Conservation (phyloP, 2,888 invertebrate species). For the Erebia epiphron region DNA sequence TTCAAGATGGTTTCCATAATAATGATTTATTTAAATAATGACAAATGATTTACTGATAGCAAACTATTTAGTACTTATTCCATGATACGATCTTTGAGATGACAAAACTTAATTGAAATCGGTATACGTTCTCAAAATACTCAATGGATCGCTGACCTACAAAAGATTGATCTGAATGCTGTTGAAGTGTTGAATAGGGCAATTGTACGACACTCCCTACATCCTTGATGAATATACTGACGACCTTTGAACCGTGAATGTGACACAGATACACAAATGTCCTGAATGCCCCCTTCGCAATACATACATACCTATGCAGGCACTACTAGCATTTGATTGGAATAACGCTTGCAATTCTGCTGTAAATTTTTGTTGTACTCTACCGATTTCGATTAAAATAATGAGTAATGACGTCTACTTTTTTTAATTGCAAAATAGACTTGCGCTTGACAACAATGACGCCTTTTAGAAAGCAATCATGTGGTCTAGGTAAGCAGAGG, state of each 20-base stretch:
- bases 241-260: slow-evolving; percentile 37
- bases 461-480: too few species aligned
- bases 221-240: slow-evolving; percentile 38
- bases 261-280: slow-evolving; percentile 26
- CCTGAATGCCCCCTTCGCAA: slow-evolving; percentile 3
- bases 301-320: neutral
- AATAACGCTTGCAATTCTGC: too few species aligned
- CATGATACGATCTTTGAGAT: neutral
- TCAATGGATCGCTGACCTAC: slow-evolving; percentile 1
- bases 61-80: too few species aligned
- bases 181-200: neutral
- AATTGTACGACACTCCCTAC: slow-evolving; percentile 26
- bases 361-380: too few species aligned
- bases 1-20: too few species aligned
- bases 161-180: slow-evolving; percentile 4
- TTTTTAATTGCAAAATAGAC: too few species aligned
- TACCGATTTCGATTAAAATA: too few species aligned
- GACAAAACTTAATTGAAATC: slow-evolving; percentile 1
- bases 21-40: too few species aligned
- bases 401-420: too few species aligned
- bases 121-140: neutral
- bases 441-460: too few species aligned
- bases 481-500: too few species aligned
- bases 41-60: too few species aligned
- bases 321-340: neutral